These are phyloP conservation scores for Sitodiplosis mosellana DNA, from an alignment of 1,140 invertebrate genomes.

Conservation along the genomic window DNA sequence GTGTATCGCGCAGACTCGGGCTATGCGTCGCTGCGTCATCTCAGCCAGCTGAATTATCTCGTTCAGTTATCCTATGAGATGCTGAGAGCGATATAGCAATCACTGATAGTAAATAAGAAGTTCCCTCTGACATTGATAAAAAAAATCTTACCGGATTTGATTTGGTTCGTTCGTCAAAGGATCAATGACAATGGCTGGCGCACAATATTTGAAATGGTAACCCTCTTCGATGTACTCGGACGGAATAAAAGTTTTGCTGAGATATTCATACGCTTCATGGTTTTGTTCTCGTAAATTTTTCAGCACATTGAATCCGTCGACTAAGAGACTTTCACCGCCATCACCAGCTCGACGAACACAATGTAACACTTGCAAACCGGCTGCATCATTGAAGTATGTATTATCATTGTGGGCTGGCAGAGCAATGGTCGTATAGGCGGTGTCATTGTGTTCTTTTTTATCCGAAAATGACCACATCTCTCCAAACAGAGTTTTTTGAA, in stretches of 20 bases:
- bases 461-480: constrained; percentile 41
- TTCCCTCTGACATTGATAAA: no score
- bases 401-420: constrained; percentile 41
- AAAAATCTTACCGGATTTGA: constrained; percentile 34
- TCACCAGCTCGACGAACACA: constrained; percentile 31
- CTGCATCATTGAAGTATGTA: constrained; percentile 52
- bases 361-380: constrained; percentile 50
- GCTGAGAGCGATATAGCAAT: no score
- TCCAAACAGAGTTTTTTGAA: constrained; percentile 43
- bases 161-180: constrained; percentile 27
- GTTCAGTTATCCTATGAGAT: no score
- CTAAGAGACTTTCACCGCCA: constrained; percentile 34
- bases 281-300: constrained; percentile 28
- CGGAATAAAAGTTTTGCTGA: constrained; percentile 33
- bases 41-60: no score
- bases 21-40: no score
- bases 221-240: constrained; percentile 42
- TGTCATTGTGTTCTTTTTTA: constrained; percentile 36
- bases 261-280: constrained; percentile 33
- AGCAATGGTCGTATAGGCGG: constrained; percentile 39
- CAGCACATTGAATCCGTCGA: constrained; percentile 48
- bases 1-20: no score
- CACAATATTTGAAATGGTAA: constrained; percentile 29
- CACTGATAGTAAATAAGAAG: no score
- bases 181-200: constrained; percentile 32